These are phyloP conservation scores for Scaptomyza flava DNA, from an alignment of 2,888 invertebrate species.

Conservation along the genomic window DNA sequence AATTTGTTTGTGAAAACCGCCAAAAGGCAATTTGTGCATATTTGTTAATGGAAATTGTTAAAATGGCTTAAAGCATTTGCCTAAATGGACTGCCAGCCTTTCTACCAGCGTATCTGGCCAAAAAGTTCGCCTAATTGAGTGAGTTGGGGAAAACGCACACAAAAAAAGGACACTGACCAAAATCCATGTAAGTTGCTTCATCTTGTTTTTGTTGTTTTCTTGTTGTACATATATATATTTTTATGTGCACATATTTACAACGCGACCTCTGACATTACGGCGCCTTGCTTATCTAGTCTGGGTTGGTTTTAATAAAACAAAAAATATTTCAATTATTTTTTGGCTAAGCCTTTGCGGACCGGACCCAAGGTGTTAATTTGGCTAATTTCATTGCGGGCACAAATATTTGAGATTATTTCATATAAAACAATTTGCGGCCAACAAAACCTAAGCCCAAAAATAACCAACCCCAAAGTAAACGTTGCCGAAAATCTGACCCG, in stretches of 20 bases:
- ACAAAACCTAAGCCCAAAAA: slow-evolving; percentile 30
- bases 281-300: slow-evolving; percentile 12
- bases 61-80: slow-evolving; percentile 76
- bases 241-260: slow-evolving; percentile 17
- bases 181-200: slow-evolving; percentile 26
- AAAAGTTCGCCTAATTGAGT: slow-evolving; percentile 65
- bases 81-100: slow-evolving; percentile 60
- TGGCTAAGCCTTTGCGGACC: slow-evolving; percentile 66
- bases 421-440: slow-evolving; percentile 68
- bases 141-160: slow-evolving; percentile 42
- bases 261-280: background rate
- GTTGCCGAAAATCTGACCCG: background rate
- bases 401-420: slow-evolving; percentile 75
- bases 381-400: slow-evolving; percentile 77
- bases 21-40: slow-evolving; percentile 79
- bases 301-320: slow-evolving; percentile 69
- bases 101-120: slow-evolving; percentile 16
- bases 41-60: slow-evolving; percentile 83
- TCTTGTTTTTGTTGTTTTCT: slow-evolving; percentile 5
- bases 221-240: background rate
- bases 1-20: slow-evolving; percentile 78
- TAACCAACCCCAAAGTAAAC: slow-evolving; percentile 19
- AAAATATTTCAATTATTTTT: slow-evolving; percentile 77
- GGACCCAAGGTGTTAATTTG: slow-evolving; percentile 76
- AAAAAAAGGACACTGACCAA: slow-evolving; percentile 44